phyloP scores from a whole-genome alignment of 2,113 vertebrate genomes.

The Chelonoidis abingdonii region DNA sequence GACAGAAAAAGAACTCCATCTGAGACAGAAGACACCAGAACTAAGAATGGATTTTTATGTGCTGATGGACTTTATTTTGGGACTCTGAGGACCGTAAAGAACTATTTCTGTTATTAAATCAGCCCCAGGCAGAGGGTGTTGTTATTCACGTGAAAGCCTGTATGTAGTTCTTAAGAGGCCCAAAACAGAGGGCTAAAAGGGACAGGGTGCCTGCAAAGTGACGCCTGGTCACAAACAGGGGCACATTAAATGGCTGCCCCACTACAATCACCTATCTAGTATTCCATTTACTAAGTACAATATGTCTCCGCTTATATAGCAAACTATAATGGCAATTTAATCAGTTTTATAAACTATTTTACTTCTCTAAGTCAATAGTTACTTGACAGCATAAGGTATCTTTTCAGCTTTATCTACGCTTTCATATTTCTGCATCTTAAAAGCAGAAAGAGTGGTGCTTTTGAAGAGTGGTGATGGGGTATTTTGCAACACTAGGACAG shows the following conservation, averaged over 20 bases:
- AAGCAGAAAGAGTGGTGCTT: too few relatives aligned
- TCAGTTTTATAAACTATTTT: not conserved
- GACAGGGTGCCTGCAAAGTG: too few relatives aligned
- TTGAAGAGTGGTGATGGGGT: not conserved
- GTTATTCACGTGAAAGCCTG: not conserved
- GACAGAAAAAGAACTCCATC: too few relatives aligned
- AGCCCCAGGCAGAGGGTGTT: not conserved
- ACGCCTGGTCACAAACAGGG: too few relatives aligned
- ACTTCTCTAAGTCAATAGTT: conserved; percentile 10
- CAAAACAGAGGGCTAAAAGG: not conserved
- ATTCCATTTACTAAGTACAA: not conserved
- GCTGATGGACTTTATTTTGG: not conserved
- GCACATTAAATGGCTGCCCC: not conserved
- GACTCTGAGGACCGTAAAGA: not conserved
- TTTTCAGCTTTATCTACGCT: conserved; percentile 1
- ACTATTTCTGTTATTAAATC: not conserved
- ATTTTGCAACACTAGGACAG: not conserved
- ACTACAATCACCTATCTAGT: not conserved
- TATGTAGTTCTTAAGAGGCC: not conserved
- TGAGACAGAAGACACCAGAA: not conserved
- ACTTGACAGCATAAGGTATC: not conserved
- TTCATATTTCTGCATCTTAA: not conserved
- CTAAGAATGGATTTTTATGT: not conserved
- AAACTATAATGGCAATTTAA: not conserved
- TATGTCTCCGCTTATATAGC: not conserved